These are phyloP conservation scores for Poeciliopsis retropinna DNA, from an alignment of 2,113 vertebrate genomes.

Conservation along the genomic window DNA sequence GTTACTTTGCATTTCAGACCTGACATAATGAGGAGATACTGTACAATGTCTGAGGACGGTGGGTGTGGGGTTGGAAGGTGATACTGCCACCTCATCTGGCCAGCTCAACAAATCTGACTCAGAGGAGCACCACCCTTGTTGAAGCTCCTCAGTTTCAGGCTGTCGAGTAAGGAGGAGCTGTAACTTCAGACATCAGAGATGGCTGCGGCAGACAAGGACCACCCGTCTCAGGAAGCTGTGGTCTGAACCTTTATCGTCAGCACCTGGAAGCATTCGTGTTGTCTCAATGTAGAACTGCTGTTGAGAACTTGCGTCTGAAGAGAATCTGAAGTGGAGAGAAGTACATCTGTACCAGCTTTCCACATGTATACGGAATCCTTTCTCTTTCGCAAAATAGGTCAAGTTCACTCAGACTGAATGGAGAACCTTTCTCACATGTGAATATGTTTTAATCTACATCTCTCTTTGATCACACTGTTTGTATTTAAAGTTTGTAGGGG, in stretches of 20 bases:
- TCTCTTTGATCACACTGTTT: too few species aligned
- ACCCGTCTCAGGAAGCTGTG: background rate
- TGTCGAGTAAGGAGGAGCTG: constrained; percentile 9
- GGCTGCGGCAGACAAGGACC: background rate
- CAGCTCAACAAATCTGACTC: constrained; percentile 38
- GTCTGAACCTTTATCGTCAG: background rate
- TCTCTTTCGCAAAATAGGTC: background rate
- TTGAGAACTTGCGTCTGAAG: too few species aligned
- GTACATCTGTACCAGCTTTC: background rate
- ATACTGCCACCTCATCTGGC: constrained; percentile 39
- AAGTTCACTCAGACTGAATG: background rate
- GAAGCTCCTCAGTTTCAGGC: constrained; percentile 22
- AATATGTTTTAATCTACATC: too few species aligned
- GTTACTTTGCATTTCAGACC: constrained; percentile 62
- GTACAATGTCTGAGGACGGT: constrained; percentile 48
- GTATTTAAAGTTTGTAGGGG: too few species aligned
- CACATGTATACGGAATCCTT: background rate
- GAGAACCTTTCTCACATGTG: background rate
- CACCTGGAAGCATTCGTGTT: too few species aligned
- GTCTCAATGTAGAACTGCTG: too few species aligned
- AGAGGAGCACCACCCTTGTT: constrained; percentile 2
- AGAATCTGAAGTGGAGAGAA: too few species aligned
- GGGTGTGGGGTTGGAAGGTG: constrained; percentile 59
- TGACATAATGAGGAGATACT: constrained; percentile 58
- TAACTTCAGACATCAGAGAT: background rate